Evolutionary conservation across 2,113 vertebrate genomes (phyloP), one percentile per base, ranked within the genome.

Genomic region (Murina feae): DNA sequence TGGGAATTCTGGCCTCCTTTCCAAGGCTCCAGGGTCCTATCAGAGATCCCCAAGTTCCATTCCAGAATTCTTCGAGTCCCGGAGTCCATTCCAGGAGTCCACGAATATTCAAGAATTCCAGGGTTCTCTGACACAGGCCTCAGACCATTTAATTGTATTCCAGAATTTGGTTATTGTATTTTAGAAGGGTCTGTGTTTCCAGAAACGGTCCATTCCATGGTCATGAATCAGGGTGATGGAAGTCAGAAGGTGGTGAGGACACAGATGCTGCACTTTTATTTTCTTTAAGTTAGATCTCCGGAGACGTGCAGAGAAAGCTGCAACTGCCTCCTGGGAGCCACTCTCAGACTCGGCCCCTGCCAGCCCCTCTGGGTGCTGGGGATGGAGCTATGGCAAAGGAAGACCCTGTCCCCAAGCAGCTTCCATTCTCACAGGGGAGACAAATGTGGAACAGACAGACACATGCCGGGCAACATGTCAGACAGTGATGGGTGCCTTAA

Each of bases 1-100:
- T 35, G 65, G 75, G 94, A 90, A 95, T n/a, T 66, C 76, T 30
- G 37, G 30, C 42, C 37, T 94, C 71, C 55, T 71, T 53, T 53
- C 66, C 65, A 44, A 91, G 68, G 92, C 60, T 82, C 85, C 81
- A 51, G 13, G 51, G 53, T 81, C 60, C 63, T 63, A 72, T 37
- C 80, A 79, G 58, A 49, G 71, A 55, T 84, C 71, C 20, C 30
- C 42, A 63, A 69, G 32, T 84, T 94, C 89, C 9, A 39, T 58
- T 89, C n/a, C 83, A 86, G 79, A 90, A 76, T 89, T 79, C 58
- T 90, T 20, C 8, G 53, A 79, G 47, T 63, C 84, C 63, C 51
- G 3, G 18, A 25, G 21, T 58, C 63, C 81, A 55, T 80, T 75
- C 65, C 66, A 63, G 32, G 81, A 83, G 83, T 55, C 17, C 11